These are phyloP conservation scores for Drosophila littoralis DNA, from an alignment of 1,140 invertebrate genomes.

Conservation along the genomic window DNA sequence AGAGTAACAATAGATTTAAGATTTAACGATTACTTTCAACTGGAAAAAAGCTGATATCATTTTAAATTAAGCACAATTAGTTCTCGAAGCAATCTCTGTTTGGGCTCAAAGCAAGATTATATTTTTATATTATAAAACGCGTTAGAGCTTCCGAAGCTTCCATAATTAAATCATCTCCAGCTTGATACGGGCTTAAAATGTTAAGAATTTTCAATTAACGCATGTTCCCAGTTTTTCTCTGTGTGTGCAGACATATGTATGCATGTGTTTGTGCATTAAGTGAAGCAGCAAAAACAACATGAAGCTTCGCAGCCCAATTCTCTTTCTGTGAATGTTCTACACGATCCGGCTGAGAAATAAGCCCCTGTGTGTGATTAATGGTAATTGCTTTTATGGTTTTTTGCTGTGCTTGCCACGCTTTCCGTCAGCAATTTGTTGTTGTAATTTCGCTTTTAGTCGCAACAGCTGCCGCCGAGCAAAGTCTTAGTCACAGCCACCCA, in stretches of 20 bases:
- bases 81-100: too few species aligned
- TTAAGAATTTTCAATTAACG: too few species aligned
- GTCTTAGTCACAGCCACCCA: constrained; percentile 1
- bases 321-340: constrained; percentile 4
- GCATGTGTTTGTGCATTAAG: too few species aligned
- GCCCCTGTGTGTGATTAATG: constrained; percentile 56
- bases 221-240: background rate
- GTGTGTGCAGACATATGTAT: background rate
- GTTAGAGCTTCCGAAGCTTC: too few species aligned
- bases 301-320: constrained; percentile 5
- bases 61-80: too few species aligned
- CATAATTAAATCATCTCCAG: too few species aligned
- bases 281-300: constrained; percentile 3
- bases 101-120: too few species aligned
- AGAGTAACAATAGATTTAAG: too few species aligned
- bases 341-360: constrained; percentile 4
- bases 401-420: constrained; percentile 23
- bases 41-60: too few species aligned
- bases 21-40: too few species aligned
- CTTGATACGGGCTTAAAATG: too few species aligned
- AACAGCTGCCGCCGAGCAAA: background rate
- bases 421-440: constrained; percentile 45
- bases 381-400: constrained; percentile 60
- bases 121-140: too few species aligned
- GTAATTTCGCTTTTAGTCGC: constrained; percentile 45